Evolutionary conservation across 2,797 vertebrate species (phyloP).

Genomic region (Meriones psammophilus): DNA sequence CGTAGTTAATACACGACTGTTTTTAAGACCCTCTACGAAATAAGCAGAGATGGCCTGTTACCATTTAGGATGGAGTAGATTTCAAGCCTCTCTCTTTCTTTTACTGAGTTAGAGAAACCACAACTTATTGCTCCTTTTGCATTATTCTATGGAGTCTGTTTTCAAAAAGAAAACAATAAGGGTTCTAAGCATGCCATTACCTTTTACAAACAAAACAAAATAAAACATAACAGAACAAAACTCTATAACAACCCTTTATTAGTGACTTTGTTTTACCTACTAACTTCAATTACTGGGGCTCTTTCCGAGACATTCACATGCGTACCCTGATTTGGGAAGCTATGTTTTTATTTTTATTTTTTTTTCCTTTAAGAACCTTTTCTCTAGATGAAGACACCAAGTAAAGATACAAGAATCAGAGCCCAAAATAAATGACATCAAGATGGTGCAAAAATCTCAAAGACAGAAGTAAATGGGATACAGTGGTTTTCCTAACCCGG

Average conservation of each 20-base stretch:
- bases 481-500: not conserved
- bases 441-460: conserved; percentile 48
- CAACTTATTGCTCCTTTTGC: not conserved
- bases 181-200: not conserved
- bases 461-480: conserved; percentile 44
- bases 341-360: not conserved
- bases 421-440: not conserved
- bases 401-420: conserved; percentile 25
- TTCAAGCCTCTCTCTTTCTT: not conserved
- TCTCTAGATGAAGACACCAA: conserved; percentile 14
- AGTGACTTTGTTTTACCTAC: not conserved
- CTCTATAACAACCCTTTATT: not conserved
- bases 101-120: not conserved
- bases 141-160: not conserved
- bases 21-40: not conserved
- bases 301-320: not conserved
- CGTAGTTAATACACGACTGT: not conserved
- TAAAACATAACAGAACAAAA: not conserved
- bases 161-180: not conserved
- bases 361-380: conserved; percentile 34
- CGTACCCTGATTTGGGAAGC: not conserved
- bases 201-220: not conserved
- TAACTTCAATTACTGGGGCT: not conserved
- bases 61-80: not conserved
- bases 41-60: not conserved